Base-by-base conservation (phyloP, 2,888 invertebrate genomes). In the Pterobdella sp. region DNA sequence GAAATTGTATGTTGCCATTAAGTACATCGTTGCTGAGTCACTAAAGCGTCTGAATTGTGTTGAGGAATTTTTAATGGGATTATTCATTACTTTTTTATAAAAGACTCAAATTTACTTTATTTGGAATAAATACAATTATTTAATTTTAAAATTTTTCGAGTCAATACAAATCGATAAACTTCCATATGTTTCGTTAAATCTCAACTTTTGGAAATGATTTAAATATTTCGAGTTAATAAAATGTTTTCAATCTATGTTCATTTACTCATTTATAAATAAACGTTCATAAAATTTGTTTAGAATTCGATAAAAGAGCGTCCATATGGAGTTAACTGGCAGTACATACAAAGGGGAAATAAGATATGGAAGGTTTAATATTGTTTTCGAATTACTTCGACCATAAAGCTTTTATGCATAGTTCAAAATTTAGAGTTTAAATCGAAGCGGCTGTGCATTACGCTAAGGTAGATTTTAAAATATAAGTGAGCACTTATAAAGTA, bases 351-450 rank as follows among this genome's bases (percentile, higher is more conserved):
- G 49, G 22, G 49, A 42, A 22, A 42, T 42, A 22, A 42, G 49
- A 42, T 42, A 42, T 42, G 49, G 49, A 42, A 42, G 49, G 49
- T 42, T 42, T 42, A n/a, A n/a, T n/a, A n/a, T n/a, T n/a, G n/a
- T n/a, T n/a, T n/a, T n/a, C n/a, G n/a, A n/a, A n/a, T n/a, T n/a
- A n/a, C n/a, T n/a, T n/a, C n/a, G n/a, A n/a, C n/a, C n/a, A n/a
- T n/a, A n/a, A n/a, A n/a, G n/a, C n/a, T n/a, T n/a, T n/a, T n/a
- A n/a, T n/a, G n/a, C n/a, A n/a, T n/a, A n/a, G n/a, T n/a, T n/a
- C n/a, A n/a, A n/a, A n/a, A n/a, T n/a, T n/a, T n/a, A n/a, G n/a
- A n/a, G n/a, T n/a, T n/a, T n/a, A n/a, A n/a, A n/a, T n/a, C n/a
- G n/a, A n/a, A n/a, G n/a, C n/a, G n/a, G n/a, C n/a, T n/a, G n/a